Evolutionary conservation across 2,113 vertebrate genomes (phyloP).

Genomic region (Bos indicus): DNA sequence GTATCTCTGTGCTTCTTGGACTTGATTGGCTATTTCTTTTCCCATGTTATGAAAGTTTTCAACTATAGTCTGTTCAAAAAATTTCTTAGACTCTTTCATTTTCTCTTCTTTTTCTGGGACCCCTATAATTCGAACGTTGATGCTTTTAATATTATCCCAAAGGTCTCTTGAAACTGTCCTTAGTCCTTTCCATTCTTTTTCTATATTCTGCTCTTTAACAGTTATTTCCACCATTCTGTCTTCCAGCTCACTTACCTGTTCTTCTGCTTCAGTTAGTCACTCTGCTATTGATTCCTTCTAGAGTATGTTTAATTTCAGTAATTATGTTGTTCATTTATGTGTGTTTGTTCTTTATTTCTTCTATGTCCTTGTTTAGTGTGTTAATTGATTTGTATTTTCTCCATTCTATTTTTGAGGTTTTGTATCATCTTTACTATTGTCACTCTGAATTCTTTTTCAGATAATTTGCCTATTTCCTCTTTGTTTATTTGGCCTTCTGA

Average conservation of each 20-base stretch:
- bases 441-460: background rate
- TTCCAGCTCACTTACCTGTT: background rate
- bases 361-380: background rate
- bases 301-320: background rate
- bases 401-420: background rate
- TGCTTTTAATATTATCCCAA: background rate
- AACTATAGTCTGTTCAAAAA: background rate
- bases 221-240: background rate
- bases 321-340: fast-evolving
- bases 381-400: background rate
- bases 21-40: background rate
- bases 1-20: background rate
- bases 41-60: background rate
- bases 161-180: background rate
- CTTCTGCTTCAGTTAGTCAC: background rate
- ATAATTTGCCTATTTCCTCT: background rate
- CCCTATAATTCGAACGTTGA: background rate
- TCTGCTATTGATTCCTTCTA: background rate
- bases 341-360: background rate
- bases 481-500: background rate
- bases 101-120: background rate
- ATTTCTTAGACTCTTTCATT: background rate
- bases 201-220: background rate
- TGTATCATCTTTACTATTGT: background rate
- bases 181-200: background rate